phyloP scores from a whole-genome alignment of 2,113 vertebrate species.

The Aegithalos caudatus region DNA sequence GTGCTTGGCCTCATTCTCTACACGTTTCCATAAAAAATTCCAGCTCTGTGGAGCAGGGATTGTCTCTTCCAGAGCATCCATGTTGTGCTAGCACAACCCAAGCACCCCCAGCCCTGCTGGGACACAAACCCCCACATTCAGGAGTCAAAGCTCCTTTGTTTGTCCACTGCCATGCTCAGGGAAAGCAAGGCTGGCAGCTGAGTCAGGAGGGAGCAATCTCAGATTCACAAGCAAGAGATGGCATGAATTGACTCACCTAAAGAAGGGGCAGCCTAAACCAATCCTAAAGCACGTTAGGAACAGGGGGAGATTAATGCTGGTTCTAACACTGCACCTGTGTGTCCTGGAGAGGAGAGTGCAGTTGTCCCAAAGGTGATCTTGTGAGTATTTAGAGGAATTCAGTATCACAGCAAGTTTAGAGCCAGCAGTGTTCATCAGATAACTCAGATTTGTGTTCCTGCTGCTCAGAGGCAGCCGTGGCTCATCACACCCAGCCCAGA shows the following conservation, averaged over 20 bases:
- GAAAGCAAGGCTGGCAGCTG: background rate
- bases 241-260: background rate
- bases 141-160: slow-evolving; percentile 37
- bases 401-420: background rate
- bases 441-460: background rate
- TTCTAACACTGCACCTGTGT: background rate
- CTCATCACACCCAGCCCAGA: background rate
- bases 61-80: background rate
- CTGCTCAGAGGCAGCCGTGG: background rate
- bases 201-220: background rate
- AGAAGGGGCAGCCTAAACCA: background rate
- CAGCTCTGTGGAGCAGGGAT: background rate
- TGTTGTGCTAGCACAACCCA: background rate
- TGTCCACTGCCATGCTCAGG: background rate
- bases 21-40: background rate
- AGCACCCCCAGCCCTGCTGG: background rate
- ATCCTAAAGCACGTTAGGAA: background rate
- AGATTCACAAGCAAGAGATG: background rate
- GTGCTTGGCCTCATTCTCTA: background rate
- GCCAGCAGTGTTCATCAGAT: background rate
- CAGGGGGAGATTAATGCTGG: background rate
- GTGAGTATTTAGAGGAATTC: background rate
- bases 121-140: background rate
- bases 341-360: background rate
- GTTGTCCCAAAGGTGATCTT: background rate